Base-by-base conservation (phyloP, 2,113 vertebrate genomes). In the Orycteropus afer region DNA sequence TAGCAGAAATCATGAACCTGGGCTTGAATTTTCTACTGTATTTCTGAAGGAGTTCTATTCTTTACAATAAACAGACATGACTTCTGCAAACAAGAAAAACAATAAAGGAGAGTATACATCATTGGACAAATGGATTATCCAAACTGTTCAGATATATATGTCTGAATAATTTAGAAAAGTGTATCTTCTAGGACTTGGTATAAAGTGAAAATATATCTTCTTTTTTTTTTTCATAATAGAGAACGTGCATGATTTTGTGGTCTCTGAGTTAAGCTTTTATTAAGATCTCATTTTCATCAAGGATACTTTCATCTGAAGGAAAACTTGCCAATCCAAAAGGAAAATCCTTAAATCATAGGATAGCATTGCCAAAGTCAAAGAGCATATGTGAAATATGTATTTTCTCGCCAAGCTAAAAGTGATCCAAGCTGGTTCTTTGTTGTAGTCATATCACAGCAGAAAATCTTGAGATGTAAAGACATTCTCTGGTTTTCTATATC, bases 251-350 rank as follows among this genome's bases (percentile, higher is more conserved):
- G 34, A 84, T 90, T 94, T 88, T 84, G 18, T 12, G 87, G 69
- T 83, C 47, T 55, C 65, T 93, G 65, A 93, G 25, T 85, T 90
- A 93, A 89, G 37, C 29, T 78, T 97, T 91, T 87, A 94, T 94
- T 95, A 96, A 82, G 78, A 96, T 92, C 51, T 93, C 81, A 93
- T 93, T 95, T 97, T 87, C 59, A 61, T 82, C 57, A 84, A 91
- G 65, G 63, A 87, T 81, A 94, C 45, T 85, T 47, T 95, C n/a
- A 73, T 92, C 55, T 79, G 34, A 88, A 90, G 37, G 85, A 93
- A 93, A 95, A 42, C 8, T 23, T 95, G 81, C 67, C 74, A 90
- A 83, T 47, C n/a, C 22, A 76, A 85, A 93, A 86, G 67, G 81
- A 95, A 97, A 95, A 91, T 82, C 73, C 79, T 96, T 59, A 86